Percentiles rank a stretch among this genome's conserved stretches.
phyloP scores from a whole-genome alignment of 2,797 vertebrate genomes.

The Holocentrus rufus region DNA sequence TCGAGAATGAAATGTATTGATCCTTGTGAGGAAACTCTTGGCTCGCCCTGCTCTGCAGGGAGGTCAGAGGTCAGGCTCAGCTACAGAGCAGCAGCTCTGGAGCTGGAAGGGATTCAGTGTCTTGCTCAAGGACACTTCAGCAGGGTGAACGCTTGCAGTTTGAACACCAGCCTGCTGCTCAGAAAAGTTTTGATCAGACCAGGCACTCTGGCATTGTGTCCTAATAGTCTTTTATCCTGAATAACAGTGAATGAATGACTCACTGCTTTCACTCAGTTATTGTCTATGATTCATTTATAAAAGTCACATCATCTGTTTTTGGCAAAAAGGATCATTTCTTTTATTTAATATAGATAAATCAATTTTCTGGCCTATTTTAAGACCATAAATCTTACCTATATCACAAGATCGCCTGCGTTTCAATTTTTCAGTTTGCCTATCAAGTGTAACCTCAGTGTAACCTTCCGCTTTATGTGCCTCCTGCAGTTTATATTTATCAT shows the following conservation, averaged over 20 bases:
- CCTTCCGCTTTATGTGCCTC: background rate
- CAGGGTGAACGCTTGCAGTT: background rate
- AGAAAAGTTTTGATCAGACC: no score
- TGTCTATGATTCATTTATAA: background rate
- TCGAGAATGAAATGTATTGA: background rate
- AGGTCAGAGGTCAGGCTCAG: background rate
- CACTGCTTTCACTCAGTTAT: no score
- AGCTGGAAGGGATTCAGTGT: background rate
- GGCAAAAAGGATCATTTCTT: background rate
- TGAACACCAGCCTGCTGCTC: no score
- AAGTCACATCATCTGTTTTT: background rate
- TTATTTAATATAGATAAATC: background rate
- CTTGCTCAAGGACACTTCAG: no score
- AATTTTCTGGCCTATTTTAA: no score
- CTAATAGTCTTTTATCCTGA: no score
- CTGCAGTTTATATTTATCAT: background rate
- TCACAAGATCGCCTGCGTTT: background rate
- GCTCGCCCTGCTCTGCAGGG: background rate
- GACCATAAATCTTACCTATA: no score
- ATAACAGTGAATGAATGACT: background rate
- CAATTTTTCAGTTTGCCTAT: background rate
- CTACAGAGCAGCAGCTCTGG: background rate
- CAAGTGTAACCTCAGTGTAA: background rate
- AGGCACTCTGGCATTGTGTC: no score
- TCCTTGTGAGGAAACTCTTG: background rate